Base-by-base conservation (phyloP, 2,888 invertebrate genomes). In the Ochropleura leucogaster region DNA sequence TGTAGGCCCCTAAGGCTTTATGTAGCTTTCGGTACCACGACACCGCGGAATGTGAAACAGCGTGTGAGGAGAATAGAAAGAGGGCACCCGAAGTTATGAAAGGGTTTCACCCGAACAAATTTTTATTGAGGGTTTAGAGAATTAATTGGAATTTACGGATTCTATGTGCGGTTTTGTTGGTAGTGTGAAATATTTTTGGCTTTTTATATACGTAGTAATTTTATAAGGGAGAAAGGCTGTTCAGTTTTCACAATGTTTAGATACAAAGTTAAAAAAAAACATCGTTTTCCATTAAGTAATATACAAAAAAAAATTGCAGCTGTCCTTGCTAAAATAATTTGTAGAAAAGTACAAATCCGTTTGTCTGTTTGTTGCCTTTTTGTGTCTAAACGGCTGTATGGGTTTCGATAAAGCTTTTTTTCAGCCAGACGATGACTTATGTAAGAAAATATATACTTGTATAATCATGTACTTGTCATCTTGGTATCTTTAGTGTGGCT, bases 1-100 rank as follows among this genome's bases (percentile, higher is more conserved):
- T 83, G 82, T 76, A 75, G 82, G 82, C 84, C 83, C 85, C 66
- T 30, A 62, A 74, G 85, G 82, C 71, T 81, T 85, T 81, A 79
- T 55, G 79, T 80, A 84, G 78, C 84, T 78, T 84, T 87, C 85
- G 80, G 85, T 85, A 80, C 80, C 85, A 84, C 83, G 88, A 90
- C 87, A 88, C 88, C 87, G 80, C 85, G 88, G 91, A 90, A 91
- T 91, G 88, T 81, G 90, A 90, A 91, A 87, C 87, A 85, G 76
- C 75, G 87, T 90, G 91, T 90, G 91, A 84, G 86, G 49, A 68
- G 92, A 91, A 92, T 92, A 89, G 86, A 88, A 90, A 92, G 84
- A 81, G 84, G 80, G 60, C 71, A 83, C 86, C 70, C 66, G 74
- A 85, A 85, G 83, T 88, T 83, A 85, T 85, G 85, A 84, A 82